A percentile compares a stretch with the other conserved stretches of the same genome.
Conservation (phyloP, 2,113 vertebrate species). For the Onychostruthus taczanowskii region DNA sequence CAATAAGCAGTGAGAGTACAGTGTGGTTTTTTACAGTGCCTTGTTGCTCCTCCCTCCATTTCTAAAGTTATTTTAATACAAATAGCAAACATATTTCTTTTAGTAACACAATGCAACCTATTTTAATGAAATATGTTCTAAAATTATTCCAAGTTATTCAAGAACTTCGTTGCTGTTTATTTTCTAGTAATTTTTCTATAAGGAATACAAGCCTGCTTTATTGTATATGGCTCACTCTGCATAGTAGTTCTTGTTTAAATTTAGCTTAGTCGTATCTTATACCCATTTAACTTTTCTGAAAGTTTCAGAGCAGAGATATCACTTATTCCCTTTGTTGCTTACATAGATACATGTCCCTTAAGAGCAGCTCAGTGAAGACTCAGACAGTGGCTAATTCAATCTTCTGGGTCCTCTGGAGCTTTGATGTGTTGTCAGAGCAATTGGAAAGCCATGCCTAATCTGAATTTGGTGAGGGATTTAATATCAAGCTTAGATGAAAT, state of each 20-base stretch:
- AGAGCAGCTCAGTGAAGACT: neutral
- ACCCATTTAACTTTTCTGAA: neutral
- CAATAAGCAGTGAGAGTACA: neutral
- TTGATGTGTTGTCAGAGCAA: conserved; percentile 41
- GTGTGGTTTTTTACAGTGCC: neutral
- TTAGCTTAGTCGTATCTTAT: neutral
- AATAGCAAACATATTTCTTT: neutral
- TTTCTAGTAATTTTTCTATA: neutral
- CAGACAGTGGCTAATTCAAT: conserved; percentile 22
- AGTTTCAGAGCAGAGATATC: neutral
- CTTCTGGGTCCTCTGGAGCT: conserved; percentile 19
- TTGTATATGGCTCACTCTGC: neutral
- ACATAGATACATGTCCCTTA: neutral
- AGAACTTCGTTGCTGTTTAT: neutral
- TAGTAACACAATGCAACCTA: neutral
- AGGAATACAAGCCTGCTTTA: neutral
- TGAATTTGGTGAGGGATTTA: conserved; percentile 42
- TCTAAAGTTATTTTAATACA: neutral
- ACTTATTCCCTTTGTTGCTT: conserved; percentile 36
- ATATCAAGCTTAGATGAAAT: conserved; percentile 26
- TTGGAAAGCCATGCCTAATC: neutral
- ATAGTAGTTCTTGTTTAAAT: neutral
- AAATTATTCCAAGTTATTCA: neutral
- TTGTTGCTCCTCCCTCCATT: neutral
- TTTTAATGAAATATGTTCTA: neutral